Evolutionary conservation across 2,113 vertebrate species (phyloP).

Genomic region (Anoplopoma fimbria): DNA sequence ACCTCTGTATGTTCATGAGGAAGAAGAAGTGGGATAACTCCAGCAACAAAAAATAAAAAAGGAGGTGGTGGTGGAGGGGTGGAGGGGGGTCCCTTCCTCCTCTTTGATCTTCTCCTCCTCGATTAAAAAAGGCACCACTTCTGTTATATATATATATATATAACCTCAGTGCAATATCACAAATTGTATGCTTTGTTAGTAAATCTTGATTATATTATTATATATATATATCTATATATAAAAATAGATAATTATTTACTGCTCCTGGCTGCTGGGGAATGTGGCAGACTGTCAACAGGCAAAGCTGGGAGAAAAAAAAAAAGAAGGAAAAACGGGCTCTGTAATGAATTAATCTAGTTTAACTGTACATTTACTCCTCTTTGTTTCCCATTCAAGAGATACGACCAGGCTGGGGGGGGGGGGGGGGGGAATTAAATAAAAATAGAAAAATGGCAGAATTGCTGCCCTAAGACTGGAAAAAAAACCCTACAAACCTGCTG

Average conservation of each 20-base stretch:
- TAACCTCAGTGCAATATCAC: constrained; percentile 29
- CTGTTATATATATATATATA: too few species aligned
- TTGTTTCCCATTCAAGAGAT: constrained; percentile 57
- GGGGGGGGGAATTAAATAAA: too few species aligned
- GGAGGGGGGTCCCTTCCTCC: constrained; percentile 46
- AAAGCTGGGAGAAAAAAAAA: constrained; percentile 3
- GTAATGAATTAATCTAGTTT: constrained; percentile 20
- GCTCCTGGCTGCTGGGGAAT: constrained; percentile 16
- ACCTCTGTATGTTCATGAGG: constrained; percentile 99
- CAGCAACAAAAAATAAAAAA: constrained; percentile 51
- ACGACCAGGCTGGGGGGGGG: constrained; percentile 6
- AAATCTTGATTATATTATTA: too few species aligned
- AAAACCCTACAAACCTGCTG: constrained; percentile 37
- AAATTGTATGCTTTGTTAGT: background rate
- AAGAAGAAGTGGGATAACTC: constrained; percentile 86
- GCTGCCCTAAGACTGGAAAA: too few species aligned
- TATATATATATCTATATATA: too few species aligned
- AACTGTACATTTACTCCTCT: constrained; percentile 43
- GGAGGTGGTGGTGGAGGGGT: background rate
- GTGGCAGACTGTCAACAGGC: background rate
- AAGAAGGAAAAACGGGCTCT: background rate
- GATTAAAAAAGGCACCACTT: constrained; percentile 29
- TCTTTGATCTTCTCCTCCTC: constrained; percentile 33
- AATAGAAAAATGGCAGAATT: constrained; percentile 9
- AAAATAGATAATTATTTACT: too few species aligned